Evolutionary conservation across 2,888 invertebrate species (phyloP).

Genomic region (Gisinianus flammeolus): DNA sequence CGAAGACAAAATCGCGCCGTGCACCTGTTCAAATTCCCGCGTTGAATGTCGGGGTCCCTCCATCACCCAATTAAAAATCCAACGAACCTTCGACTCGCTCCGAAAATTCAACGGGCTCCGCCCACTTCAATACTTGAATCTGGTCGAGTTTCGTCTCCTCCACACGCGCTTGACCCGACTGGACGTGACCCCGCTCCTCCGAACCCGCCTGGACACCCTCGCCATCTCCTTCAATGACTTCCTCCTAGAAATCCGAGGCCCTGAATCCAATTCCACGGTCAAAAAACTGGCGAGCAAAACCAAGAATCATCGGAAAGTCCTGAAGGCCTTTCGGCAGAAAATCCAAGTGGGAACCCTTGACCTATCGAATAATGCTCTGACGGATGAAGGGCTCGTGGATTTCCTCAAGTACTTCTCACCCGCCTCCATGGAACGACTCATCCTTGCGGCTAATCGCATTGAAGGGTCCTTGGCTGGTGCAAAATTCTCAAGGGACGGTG

Average conservation of each 20-base stretch:
- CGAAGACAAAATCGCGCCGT: no score
- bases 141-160: no score
- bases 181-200: no score
- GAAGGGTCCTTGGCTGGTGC: neutral
- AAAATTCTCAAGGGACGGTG: no score
- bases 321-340: neutral
- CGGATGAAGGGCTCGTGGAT: neutral
- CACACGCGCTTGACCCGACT: no score
- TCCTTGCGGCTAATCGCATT: neutral
- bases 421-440: neutral
- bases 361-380: neutral
- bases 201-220: neutral
- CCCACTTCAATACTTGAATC: no score
- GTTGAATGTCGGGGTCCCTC: no score
- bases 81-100: no score
- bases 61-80: no score
- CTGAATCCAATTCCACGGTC: neutral
- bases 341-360: neutral
- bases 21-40: no score
- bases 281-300: no score
- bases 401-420: neutral
- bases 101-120: no score
- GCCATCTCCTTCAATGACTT: neutral
- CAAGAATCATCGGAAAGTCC: neutral
- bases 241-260: neutral